Evolutionary conservation across 2,888 invertebrate genomes (phyloP).

Genomic region (Rhodophaea formosa): DNA sequence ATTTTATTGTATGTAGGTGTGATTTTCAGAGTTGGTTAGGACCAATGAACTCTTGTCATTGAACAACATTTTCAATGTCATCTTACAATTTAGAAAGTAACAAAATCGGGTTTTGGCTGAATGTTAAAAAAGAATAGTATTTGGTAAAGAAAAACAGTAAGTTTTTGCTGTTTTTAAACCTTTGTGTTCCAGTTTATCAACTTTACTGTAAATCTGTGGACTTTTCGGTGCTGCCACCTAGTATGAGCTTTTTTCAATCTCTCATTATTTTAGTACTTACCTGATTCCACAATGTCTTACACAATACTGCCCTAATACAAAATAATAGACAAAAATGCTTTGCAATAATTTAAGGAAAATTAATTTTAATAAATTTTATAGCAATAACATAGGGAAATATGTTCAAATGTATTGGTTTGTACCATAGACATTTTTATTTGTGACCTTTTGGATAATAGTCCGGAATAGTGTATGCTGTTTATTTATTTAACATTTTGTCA

Average conservation of each 20-base stretch:
- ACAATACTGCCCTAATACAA: not conserved
- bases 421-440: not conserved
- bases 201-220: no score
- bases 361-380: slow-evolving; percentile 7
- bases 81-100: no score
- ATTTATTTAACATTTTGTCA: slow-evolving; percentile 5
- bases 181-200: no score
- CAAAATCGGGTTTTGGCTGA: no score
- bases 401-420: not conserved
- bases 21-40: no score
- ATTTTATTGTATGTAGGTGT: no score
- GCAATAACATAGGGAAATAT: slow-evolving; percentile 6
- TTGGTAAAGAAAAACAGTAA: no score
- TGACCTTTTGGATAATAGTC: not conserved
- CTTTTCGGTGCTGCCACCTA: no score
- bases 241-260: not conserved
- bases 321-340: not conserved
- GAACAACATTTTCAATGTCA: no score
- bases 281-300: not conserved
- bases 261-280: not conserved
- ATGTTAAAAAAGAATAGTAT: no score
- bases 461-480: not conserved
- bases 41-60: no score
- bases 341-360: not conserved
- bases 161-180: no score